Evolutionary conservation across 2,797 vertebrate genomes (phyloP).

Genomic region (Nannoperca obscura): DNA sequence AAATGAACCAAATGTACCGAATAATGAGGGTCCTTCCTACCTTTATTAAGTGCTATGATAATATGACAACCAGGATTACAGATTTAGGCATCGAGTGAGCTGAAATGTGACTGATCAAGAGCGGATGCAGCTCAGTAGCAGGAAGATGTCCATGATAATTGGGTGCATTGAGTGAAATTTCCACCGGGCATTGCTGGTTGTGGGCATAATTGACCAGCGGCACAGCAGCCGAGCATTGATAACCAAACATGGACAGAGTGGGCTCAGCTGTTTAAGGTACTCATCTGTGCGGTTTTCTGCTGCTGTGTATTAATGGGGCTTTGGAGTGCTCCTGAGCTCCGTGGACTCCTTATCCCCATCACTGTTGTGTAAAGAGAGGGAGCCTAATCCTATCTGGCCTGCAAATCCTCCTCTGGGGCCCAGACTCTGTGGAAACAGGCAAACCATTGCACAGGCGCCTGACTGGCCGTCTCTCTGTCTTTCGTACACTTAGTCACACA

Average conservation of each 20-base stretch:
- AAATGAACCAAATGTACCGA: background rate
- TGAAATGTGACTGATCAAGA: conserved; percentile 42
- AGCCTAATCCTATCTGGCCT: conserved; percentile 86
- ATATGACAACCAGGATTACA: background rate
- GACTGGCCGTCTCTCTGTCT: conserved; percentile 66
- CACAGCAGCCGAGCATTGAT: conserved; percentile 57
- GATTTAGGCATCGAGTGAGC: conserved; percentile 16
- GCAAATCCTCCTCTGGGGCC: conserved; percentile 83
- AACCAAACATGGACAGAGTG: conserved; percentile 68
- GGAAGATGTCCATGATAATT: conserved; percentile 51
- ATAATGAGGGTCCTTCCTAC: conserved; percentile 12
- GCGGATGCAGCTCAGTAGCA: conserved; percentile 2
- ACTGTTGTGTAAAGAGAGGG: conserved; percentile 86
- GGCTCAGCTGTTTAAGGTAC: conserved; percentile 79
- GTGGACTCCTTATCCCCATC: conserved; percentile 83
- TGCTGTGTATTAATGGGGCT: conserved; percentile 82
- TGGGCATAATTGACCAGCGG: conserved; percentile 59
- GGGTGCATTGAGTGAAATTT: conserved; percentile 43
- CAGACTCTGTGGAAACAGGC: conserved; percentile 82
- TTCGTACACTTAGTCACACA: conserved; percentile 49
- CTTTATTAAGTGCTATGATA: conserved; percentile 14
- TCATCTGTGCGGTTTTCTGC: conserved; percentile 70
- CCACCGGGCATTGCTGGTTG: conserved; percentile 36
- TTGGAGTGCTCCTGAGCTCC: conserved; percentile 81
- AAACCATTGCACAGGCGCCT: conserved; percentile 76